These are phyloP conservation scores for Hippocampus mohnikei DNA, from an alignment of 2,113 vertebrate genomes.

Conservation along the genomic window DNA sequence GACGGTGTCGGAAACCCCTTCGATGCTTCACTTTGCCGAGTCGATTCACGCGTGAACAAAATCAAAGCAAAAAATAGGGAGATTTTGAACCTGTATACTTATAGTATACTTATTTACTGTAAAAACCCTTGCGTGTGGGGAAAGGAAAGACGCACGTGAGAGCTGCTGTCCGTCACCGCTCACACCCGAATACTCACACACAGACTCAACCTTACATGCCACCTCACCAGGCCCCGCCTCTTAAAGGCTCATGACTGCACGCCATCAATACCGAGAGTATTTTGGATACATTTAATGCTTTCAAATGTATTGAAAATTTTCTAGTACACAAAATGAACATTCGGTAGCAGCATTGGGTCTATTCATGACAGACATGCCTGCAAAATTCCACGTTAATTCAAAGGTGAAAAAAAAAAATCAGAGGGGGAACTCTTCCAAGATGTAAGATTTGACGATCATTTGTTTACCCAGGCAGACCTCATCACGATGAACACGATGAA, in stretches of 20 bases:
- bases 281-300: no score
- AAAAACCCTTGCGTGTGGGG: no score
- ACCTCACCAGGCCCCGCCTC: no score
- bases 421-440: neutral
- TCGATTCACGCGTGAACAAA: neutral
- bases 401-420: neutral
- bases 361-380: neutral
- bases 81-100: neutral
- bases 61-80: neutral
- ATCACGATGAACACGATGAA: conserved; percentile 1
- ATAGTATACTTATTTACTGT: no score
- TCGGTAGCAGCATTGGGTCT: neutral
- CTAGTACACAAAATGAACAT: no score
- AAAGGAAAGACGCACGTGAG: no score
- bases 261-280: no score
- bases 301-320: no score
- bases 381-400: neutral
- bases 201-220: no score
- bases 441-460: neutral
- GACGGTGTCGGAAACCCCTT: neutral
- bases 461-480: conserved; percentile 18
- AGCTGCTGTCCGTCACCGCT: no score
- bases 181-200: no score
- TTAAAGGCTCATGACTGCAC: no score
- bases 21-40: neutral